Conservation (phyloP, 1,140 invertebrate genomes). For the Bombus affinis region DNA sequence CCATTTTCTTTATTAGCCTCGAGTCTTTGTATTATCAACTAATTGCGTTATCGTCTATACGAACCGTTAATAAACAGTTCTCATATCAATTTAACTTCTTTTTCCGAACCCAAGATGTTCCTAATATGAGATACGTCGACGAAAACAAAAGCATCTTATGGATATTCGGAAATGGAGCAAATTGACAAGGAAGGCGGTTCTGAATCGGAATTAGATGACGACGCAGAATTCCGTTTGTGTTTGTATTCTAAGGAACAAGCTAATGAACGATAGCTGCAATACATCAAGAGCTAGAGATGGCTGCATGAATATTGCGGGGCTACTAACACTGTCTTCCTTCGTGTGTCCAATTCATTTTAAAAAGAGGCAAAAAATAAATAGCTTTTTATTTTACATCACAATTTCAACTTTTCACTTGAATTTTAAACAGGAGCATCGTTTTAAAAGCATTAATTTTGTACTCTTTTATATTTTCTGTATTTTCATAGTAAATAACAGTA, state of each 20-base stretch:
- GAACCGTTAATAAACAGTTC: background rate
- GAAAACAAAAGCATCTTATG: background rate
- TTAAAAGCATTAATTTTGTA: background rate
- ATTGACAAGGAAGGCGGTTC: background rate
- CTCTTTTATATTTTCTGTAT: no score
- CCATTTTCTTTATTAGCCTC: background rate
- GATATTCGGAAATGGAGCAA: background rate
- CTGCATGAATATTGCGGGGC: background rate
- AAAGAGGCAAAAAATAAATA: background rate
- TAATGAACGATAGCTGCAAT: background rate
- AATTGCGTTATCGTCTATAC: background rate
- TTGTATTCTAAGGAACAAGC: background rate
- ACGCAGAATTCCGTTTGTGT: background rate
- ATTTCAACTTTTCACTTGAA: no score
- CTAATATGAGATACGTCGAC: no score
- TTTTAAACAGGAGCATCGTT: no score
- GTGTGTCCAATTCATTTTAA: background rate
- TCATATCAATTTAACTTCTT: background rate
- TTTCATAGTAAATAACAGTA: background rate
- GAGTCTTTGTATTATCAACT: no score
- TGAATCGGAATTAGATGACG: background rate
- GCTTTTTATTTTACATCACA: background rate
- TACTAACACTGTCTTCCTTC: no score
- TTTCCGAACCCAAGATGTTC: background rate
- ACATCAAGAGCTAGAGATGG: background rate